phyloP scores from a whole-genome alignment of 2,888 invertebrate genomes.

The Liopterus haemorrhoidalis region DNA sequence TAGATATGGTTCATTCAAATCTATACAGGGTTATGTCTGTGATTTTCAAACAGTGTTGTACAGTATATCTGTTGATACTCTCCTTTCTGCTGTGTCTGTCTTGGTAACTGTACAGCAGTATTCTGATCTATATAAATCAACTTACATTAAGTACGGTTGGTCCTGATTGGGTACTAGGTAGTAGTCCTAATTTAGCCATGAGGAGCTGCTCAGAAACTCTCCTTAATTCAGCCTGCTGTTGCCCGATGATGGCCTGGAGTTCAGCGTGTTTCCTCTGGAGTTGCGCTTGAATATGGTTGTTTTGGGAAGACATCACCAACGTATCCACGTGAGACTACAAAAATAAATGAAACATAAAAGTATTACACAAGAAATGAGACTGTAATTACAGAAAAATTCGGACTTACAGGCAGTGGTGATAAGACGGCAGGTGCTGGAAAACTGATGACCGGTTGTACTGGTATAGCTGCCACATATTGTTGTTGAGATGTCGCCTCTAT shows the following conservation, averaged over 20 bases:
- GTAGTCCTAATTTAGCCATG: conserved; percentile 71
- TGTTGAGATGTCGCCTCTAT: conserved; percentile 34
- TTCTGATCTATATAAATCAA: no score
- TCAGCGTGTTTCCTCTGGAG: conserved; percentile 78
- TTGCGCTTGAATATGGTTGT: conserved; percentile 56
- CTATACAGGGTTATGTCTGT: not conserved
- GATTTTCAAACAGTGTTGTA: not conserved
- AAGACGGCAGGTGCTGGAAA: conserved; percentile 48
- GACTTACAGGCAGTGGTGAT: conserved; percentile 42
- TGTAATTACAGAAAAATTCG: not conserved
- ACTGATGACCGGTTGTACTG: conserved; percentile 53
- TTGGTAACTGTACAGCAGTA: conserved; percentile 31
- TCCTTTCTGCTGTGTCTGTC: conserved; percentile 30
- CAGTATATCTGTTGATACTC: conserved; percentile 23
- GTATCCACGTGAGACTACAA: conserved; percentile 23
- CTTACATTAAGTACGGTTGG: conserved; percentile 10
- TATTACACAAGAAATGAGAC: not conserved
- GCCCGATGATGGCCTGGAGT: conserved; percentile 74
- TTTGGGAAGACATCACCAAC: conserved; percentile 16
- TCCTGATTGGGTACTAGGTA: conserved; percentile 35
- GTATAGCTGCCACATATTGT: conserved; percentile 54
- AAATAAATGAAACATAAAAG: conserved; percentile 12
- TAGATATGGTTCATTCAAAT: no score
- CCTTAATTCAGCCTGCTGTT: conserved; percentile 80
- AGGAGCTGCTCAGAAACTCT: conserved; percentile 81